Evolutionary conservation across 1,140 invertebrate genomes (phyloP).

Genomic region (Macrostomum lignano): DNA sequence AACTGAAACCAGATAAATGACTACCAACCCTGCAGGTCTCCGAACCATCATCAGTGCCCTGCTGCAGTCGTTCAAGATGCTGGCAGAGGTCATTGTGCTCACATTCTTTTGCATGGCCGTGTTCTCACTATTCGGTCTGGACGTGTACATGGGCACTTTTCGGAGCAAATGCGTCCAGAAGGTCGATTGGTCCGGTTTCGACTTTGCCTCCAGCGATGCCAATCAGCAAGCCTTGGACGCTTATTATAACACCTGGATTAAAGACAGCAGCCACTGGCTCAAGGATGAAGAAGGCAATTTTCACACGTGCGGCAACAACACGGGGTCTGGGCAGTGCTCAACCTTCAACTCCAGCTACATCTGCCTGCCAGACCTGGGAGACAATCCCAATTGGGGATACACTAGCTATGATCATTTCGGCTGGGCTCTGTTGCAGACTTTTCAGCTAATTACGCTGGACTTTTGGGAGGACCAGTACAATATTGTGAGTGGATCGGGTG

Average conservation of each 20-base stretch:
- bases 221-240: neutral
- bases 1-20: neutral
- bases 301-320: constrained; percentile 26
- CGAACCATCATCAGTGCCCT: constrained; percentile 85
- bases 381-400: constrained; percentile 80
- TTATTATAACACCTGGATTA: constrained; percentile 33
- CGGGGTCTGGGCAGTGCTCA: constrained; percentile 35
- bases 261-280: constrained; percentile 56
- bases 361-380: constrained; percentile 67
- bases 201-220: constrained; percentile 31
- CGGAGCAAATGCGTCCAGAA: constrained; percentile 67
- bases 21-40: constrained; percentile 35
- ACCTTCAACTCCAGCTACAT: constrained; percentile 52
- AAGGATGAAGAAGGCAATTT: constrained; percentile 29
- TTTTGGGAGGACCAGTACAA: constrained; percentile 94
- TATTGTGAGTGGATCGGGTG: constrained; percentile 36
- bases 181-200: constrained; percentile 41
- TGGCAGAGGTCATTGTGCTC: constrained; percentile 73
- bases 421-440: constrained; percentile 75
- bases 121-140: constrained; percentile 69
- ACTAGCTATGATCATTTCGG: constrained; percentile 90
- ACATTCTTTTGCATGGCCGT: constrained; percentile 83
- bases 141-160: constrained; percentile 87
- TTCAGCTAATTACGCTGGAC: constrained; percentile 85
- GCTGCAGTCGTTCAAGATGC: constrained; percentile 66